These are phyloP conservation scores for Nebria ingens DNA, from an alignment of 1,140 invertebrate genomes.

Conservation along the genomic window DNA sequence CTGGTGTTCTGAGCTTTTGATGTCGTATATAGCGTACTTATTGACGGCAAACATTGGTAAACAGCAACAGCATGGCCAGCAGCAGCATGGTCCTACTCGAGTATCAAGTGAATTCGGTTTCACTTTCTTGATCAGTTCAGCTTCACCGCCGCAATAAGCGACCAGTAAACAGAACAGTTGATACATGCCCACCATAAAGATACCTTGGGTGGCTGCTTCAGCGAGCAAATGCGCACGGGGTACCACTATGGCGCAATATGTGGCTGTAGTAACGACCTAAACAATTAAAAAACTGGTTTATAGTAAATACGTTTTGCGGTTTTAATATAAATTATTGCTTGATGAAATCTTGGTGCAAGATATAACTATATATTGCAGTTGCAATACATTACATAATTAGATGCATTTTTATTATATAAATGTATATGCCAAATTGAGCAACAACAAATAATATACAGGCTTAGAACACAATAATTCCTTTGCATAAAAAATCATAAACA, in stretches of 20 bases:
- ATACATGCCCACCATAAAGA: slow-evolving; percentile 50
- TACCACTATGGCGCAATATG: slow-evolving; percentile 44
- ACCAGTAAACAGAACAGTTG: slow-evolving; percentile 48
- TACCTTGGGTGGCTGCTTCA: slow-evolving; percentile 48
- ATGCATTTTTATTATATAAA: no score
- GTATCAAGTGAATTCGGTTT: slow-evolving; percentile 39
- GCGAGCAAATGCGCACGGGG: slow-evolving; percentile 47
- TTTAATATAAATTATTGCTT: no score
- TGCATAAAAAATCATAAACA: no score
- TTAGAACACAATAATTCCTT: no score
- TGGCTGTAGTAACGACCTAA: slow-evolving; percentile 45
- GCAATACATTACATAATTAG: no score
- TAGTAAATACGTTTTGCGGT: no score
- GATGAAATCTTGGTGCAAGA: no score
- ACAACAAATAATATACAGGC: no score
- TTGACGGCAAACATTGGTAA: slow-evolving; percentile 41
- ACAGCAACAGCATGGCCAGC: slow-evolving; percentile 47
- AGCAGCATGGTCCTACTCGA: slow-evolving; percentile 48
- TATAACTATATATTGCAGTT: no score
- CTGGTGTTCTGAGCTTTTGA: no score
- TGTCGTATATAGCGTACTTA: slow-evolving; percentile 44
- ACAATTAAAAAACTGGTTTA: not conserved
- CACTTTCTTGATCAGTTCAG: slow-evolving; percentile 41
- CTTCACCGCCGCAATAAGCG: slow-evolving; percentile 47
- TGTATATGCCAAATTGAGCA: no score